Conservation (phyloP, 2,797 vertebrate genomes). For the Carduelis carduelis region DNA sequence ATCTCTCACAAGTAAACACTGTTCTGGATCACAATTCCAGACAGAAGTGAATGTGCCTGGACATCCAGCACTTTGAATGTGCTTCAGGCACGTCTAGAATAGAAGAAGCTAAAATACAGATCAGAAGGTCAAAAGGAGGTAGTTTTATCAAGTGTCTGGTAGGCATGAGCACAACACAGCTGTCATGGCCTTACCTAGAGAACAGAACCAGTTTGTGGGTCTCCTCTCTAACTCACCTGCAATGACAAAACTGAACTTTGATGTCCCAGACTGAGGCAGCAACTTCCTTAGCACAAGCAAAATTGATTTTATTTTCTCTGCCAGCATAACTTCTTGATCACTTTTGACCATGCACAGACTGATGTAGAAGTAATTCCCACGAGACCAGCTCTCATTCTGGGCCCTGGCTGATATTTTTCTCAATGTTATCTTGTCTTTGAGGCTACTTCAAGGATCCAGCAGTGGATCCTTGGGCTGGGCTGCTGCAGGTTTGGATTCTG, state of each 20-base stretch:
- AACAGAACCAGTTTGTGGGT: background rate
- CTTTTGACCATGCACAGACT: background rate
- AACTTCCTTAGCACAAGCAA: background rate
- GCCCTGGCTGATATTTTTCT: background rate
- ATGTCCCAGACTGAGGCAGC: background rate
- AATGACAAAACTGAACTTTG: background rate
- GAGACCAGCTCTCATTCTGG: background rate
- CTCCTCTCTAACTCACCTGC: background rate
- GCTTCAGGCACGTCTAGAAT: background rate
- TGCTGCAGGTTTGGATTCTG: background rate
- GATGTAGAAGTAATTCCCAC: background rate
- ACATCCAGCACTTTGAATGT: background rate
- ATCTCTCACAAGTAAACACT: background rate
- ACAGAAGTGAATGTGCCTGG: background rate
- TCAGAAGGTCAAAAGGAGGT: background rate
- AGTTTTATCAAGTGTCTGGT: background rate
- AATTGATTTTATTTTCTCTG: background rate
- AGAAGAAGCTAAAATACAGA: background rate
- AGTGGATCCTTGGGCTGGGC: background rate
- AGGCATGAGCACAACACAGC: background rate
- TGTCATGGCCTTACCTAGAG: background rate
- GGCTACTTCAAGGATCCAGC: background rate
- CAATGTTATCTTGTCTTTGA: background rate
- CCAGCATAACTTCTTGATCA: background rate
- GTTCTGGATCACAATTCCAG: background rate